Conservation (phyloP, 2,113 vertebrate species). For the Odontophorus gujanensis region DNA sequence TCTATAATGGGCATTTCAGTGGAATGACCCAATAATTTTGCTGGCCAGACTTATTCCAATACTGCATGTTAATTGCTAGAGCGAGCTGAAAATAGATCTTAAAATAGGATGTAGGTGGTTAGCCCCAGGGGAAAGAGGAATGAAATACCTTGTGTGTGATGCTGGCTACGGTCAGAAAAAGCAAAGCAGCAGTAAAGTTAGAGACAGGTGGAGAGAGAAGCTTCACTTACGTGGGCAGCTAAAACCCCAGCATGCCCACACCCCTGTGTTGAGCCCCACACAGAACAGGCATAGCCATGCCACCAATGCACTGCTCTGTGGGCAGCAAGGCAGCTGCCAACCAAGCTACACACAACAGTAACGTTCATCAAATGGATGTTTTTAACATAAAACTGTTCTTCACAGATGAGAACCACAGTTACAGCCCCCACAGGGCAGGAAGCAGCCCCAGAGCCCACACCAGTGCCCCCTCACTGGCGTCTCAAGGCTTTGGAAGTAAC, state of each 20-base stretch:
- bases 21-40: slow-evolving; percentile 3
- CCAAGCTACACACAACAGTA: accelerated
- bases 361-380: accelerated
- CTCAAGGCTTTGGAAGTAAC: neutral
- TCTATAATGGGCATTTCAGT: neutral
- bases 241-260: neutral
- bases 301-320: neutral
- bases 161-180: neutral
- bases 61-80: neutral
- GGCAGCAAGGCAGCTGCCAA: neutral
- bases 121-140: neutral
- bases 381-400: neutral
- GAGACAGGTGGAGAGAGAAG: neutral
- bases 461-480: accelerated
- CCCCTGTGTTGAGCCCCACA: no score
- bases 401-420: neutral
- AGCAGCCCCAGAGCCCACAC: neutral
- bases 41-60: neutral
- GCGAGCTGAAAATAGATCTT: slow-evolving; percentile 24
- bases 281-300: no score
- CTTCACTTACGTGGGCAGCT: neutral
- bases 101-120: slow-evolving; percentile 12
- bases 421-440: neutral
- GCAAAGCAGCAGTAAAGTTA: neutral
- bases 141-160: neutral